Evolutionary conservation across 2,888 invertebrate species (phyloP).

Genomic region (Drymonia ruficornis): DNA sequence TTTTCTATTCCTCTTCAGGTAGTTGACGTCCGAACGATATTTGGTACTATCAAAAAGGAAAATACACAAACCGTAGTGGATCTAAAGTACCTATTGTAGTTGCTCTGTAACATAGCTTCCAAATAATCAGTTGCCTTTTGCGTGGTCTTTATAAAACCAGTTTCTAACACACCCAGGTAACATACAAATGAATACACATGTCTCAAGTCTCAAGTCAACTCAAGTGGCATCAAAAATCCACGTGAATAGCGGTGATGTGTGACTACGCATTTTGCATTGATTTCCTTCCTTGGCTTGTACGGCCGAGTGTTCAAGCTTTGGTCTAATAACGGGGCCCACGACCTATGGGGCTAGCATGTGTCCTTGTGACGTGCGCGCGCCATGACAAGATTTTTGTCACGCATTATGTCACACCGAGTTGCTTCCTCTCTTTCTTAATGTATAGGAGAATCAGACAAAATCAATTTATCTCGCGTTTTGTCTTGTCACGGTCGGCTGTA

Average conservation of each 20-base stretch:
- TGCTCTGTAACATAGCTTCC: neutral
- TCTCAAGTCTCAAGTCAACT: too few relatives aligned
- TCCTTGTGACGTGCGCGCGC: too few relatives aligned
- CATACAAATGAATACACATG: neutral
- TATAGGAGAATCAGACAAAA: too few relatives aligned
- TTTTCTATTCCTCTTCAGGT: too few relatives aligned
- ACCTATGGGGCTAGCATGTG: too few relatives aligned
- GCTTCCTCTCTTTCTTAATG: too few relatives aligned
- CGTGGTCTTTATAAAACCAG: neutral
- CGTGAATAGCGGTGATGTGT: conserved; percentile 16
- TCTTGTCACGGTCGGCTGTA: too few relatives aligned
- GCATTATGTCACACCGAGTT: too few relatives aligned
- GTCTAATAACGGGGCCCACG: conserved; percentile 52
- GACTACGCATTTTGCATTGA: conserved; percentile 30
- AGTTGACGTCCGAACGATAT: too few relatives aligned
- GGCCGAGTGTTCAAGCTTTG: conserved; percentile 6
- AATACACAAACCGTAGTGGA: neutral
- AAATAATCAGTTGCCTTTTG: neutral
- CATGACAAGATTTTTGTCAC: too few relatives aligned
- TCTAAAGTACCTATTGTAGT: neutral
- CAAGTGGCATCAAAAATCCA: conserved; percentile 15
- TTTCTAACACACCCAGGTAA: neutral
- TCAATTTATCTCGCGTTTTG: too few relatives aligned
- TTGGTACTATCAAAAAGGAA: too few relatives aligned
- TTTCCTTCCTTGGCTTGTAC: conserved; percentile 24